Percentiles rank a stretch among this genome's conserved stretches.
Conservation (phyloP, 2,113 vertebrate species). For the Myotis yumanensis region DNA sequence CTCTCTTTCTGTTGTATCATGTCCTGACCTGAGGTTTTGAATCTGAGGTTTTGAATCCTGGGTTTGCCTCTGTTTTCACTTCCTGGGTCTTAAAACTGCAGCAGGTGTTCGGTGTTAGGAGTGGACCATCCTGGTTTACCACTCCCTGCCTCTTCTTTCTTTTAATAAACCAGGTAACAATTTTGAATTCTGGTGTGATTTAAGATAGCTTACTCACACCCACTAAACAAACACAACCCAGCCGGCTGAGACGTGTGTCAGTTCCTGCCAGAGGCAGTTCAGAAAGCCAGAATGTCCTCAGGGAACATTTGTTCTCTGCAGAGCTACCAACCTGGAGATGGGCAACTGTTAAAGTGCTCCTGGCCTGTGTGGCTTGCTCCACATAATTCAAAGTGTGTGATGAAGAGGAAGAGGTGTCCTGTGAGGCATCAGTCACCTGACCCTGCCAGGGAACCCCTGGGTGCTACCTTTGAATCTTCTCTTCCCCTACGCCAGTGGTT, state of each 20-base stretch:
- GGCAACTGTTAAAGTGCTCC: too few relatives aligned
- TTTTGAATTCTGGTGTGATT: constrained; percentile 3
- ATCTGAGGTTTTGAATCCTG: neutral
- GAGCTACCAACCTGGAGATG: neutral
- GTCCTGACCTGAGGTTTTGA: neutral
- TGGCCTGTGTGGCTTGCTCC: neutral
- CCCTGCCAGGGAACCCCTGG: neutral
- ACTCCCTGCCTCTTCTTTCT: neutral
- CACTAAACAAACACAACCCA: neutral
- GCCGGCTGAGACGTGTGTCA: neutral
- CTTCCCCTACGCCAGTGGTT: neutral
- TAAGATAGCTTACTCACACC: neutral
- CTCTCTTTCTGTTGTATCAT: neutral
- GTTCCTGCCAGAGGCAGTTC: neutral
- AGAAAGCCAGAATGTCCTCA: neutral
- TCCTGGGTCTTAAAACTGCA: neutral
- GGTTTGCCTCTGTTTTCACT: neutral
- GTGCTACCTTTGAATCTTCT: neutral
- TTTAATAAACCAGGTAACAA: neutral
- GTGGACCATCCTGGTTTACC: neutral
- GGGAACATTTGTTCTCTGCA: neutral
- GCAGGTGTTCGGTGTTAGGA: neutral
- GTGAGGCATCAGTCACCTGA: neutral
- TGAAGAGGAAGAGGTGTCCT: neutral
- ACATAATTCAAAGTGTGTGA: neutral